Evolutionary conservation across 2,888 invertebrate species (phyloP).

Genomic region (Unio pictorum): DNA sequence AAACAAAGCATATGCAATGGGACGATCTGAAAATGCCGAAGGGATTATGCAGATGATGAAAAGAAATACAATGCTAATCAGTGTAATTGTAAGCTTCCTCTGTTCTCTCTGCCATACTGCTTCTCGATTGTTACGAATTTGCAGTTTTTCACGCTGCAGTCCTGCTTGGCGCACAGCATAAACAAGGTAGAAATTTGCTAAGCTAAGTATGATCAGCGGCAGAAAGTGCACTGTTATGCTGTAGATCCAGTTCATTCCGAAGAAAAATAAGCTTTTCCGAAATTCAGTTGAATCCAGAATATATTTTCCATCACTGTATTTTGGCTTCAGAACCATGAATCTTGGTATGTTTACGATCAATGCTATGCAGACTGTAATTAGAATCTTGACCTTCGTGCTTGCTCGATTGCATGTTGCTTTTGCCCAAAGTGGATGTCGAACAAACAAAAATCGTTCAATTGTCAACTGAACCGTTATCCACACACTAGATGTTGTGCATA

Average conservation of each 20-base stretch:
- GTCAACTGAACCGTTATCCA: constrained; percentile 64
- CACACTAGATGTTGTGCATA: constrained; percentile 60
- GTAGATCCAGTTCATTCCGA: constrained; percentile 56
- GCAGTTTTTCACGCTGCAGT: constrained; percentile 40
- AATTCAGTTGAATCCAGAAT: constrained; percentile 42
- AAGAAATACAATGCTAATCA: constrained; percentile 63
- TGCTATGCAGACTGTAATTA: constrained; percentile 44
- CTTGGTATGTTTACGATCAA: constrained; percentile 59
- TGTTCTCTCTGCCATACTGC: constrained; percentile 60
- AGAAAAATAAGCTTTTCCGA: constrained; percentile 34
- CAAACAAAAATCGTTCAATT: constrained; percentile 63
- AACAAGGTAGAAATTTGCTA: constrained; percentile 57
- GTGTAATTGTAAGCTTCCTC: constrained; percentile 61
- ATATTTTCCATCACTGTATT: constrained; percentile 19
- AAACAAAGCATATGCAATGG: constrained; percentile 59
- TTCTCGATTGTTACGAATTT: constrained; percentile 51
- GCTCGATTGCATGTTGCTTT: constrained; percentile 59
- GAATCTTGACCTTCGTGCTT: constrained; percentile 57
- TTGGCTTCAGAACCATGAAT: constrained; percentile 50
- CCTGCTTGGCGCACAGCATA: constrained; percentile 54
- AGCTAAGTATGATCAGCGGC: constrained; percentile 51
- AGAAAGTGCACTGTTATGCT: constrained; percentile 54
- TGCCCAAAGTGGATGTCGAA: constrained; percentile 62
- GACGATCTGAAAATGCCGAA: constrained; percentile 60
- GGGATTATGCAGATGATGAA: constrained; percentile 65